Evolutionary conservation across 2,797 vertebrate species (phyloP), one percentile per base, ranked within the genome.

Genomic region (Chloroceryle amazona): DNA sequence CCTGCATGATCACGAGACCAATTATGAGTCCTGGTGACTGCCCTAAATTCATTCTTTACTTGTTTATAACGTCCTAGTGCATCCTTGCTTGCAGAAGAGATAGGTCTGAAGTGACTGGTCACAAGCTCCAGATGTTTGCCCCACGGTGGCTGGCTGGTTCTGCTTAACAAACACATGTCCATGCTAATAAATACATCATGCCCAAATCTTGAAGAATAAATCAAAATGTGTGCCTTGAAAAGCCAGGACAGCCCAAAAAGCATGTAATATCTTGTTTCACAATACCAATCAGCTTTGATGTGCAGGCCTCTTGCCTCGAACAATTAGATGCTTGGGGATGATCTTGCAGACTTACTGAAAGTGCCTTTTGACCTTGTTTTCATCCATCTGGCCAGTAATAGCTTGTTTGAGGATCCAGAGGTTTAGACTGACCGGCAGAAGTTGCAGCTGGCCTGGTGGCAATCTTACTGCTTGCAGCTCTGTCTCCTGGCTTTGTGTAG

Each of bases 351-450:
- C 66, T 1, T 11, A 6, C 49, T 94, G 82, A 60, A 94, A 84
- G 70, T 25, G 46, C 54, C 72, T 95, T 92, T 88, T 93, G 80
- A 95, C 61, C 68, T 71, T 58, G 22, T 55, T 90, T 86, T 70
- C 80, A 92, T 86, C 76, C 79, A 25, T 96, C 87, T 92, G 81
- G 55, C 58, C 31, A 3, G 70, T 82, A 39, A 60, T 31, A 61
- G 68, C 63, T 73, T 44, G 8, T 33, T 84, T 2, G 10, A 61
- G 51, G 37, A 84, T 55, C 47, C 51, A 21, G 63, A 89, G 58
- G 26, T 84, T 88, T 65, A 94, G 74, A 71, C 8, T 1, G 13
- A 60, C 29, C 7, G 3, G 46, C 58, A 47, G 82, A 49, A 74
- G 22, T 61, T 46, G 63, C 60, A 96, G 63, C 81, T 76, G 93